Evolutionary conservation across 2,797 vertebrate genomes (phyloP), one percentile per base, ranked within the genome.

Genomic region (Peromyscus melanophrys): DNA sequence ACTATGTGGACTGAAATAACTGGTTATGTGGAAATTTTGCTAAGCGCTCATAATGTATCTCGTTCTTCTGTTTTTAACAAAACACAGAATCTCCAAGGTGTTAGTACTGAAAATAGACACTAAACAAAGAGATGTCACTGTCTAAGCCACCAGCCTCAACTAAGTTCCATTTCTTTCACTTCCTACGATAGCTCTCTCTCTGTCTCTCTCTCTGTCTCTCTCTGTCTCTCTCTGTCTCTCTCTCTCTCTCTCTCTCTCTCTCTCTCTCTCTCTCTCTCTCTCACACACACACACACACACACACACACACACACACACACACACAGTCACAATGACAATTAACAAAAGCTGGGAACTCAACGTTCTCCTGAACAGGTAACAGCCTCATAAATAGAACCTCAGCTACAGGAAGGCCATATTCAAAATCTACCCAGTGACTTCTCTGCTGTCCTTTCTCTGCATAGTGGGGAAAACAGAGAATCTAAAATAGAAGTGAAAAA

Each of bases 21-120:
- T 16, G 43, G 14, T 46, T 46, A 4, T 83, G 4, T 71, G 31
- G 14, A 10, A 90, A 23, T 67, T 92, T 96, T 55, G 76, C 49
- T 67, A 65, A 71, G 17, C 34, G 67, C 31, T 94, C 27, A 77
- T 31, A 67, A 55, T 1, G n/a, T 71, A 59, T 57, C 21, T 82
- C 49, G 2, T 75, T 91, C n/a, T 92, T 89, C 14, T 21, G 40
- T 92, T 55, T 29, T 92, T 59, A 92, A 81, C 14, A 92, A 90
- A 67, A 57, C 31, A 25, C 31, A 65, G 57, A 92, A 65, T 81
- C 65, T 83, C 43, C 43, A 37, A 90, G 43, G 59, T 25, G 1
- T 90, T 85, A 57, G n/a, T 49, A 25, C 57, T 81, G 34, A 92
- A 52, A 92, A 67, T 52, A 67, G 31, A 88, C 11, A 49, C 23